Percentiles rank a stretch among this genome's conserved stretches.
phyloP scores from a whole-genome alignment of 2,888 invertebrate species.

The Adelphocoris suturalis region DNA sequence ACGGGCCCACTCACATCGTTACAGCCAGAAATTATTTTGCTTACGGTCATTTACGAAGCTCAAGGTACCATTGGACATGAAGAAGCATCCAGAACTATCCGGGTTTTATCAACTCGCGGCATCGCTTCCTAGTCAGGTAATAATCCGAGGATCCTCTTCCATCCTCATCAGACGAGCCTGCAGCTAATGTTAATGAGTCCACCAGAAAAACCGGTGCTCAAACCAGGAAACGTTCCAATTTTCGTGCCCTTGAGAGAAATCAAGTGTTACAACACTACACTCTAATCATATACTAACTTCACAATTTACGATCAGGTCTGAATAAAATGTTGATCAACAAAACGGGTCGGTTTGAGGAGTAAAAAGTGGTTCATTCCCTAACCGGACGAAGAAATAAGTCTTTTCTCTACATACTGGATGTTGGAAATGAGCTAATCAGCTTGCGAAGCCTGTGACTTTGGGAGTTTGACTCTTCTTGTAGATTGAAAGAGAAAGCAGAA shows the following conservation, averaged over 20 bases:
- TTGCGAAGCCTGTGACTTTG: too few relatives aligned
- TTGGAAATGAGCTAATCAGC: too few relatives aligned
- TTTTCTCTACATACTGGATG: too few relatives aligned
- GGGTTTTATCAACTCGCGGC: neutral
- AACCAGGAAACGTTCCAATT: neutral
- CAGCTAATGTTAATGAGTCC: neutral
- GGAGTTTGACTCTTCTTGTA: too few relatives aligned
- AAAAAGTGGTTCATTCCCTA: too few relatives aligned
- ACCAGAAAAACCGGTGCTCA: neutral
- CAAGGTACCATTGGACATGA: neutral
- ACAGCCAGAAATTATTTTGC: too few relatives aligned
- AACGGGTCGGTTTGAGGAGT: neutral
- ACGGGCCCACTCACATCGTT: too few relatives aligned
- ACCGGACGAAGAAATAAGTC: too few relatives aligned
- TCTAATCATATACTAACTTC: neutral
- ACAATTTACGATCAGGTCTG: slow-evolving; percentile 3
- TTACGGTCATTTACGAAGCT: neutral
- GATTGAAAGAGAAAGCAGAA: too few relatives aligned
- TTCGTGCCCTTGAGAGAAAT: neutral
- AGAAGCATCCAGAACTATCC: neutral
- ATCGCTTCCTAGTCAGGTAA: slow-evolving; percentile 19
- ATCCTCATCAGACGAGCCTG: neutral
- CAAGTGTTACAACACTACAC: neutral
- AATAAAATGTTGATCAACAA: neutral
- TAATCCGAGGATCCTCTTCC: slow-evolving; percentile 22